Evolutionary conservation across 2,888 invertebrate species (phyloP).

Genomic region (Tenodera sinensis): DNA sequence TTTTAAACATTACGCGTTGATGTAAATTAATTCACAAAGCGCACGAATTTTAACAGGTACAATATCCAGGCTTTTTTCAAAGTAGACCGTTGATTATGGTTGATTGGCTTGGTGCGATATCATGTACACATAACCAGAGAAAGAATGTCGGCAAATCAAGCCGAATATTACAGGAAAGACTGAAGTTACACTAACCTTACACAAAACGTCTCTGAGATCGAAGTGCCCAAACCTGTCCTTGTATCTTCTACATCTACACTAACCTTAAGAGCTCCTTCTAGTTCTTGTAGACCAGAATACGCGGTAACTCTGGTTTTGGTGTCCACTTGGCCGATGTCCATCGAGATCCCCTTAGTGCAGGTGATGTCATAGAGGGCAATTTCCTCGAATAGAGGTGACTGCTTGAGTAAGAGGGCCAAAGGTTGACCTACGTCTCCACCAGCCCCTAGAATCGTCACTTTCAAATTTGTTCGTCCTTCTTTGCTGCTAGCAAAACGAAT

Average conservation of each 20-base stretch:
- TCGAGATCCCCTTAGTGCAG: background rate
- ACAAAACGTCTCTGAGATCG: no score
- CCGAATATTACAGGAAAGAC: no score
- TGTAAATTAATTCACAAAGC: no score
- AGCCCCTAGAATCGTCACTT: slow-evolving; percentile 5
- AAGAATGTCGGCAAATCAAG: no score
- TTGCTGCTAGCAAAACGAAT: background rate
- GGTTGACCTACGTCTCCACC: slow-evolving; percentile 7
- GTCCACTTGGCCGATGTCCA: slow-evolving; percentile 17
- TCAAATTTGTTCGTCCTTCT: background rate
- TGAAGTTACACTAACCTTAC: background rate
- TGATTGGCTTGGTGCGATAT: no score
- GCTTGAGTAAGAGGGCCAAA: slow-evolving; percentile 10
- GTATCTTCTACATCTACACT: background rate
- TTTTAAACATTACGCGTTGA: no score
- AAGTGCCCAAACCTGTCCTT: no score
- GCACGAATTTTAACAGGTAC: no score
- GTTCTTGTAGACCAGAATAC: background rate
- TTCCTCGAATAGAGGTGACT: slow-evolving; percentile 8
- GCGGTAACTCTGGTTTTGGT: slow-evolving; percentile 1
- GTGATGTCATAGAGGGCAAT: slow-evolving; percentile 1
- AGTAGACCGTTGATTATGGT: no score
- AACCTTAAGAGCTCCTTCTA: slow-evolving; percentile 10
- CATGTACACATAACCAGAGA: no score
- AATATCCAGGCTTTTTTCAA: no score